Evolutionary conservation across 2,113 vertebrate genomes (phyloP), one percentile per base, ranked within the genome.

Genomic region (Microcebus murinus): DNA sequence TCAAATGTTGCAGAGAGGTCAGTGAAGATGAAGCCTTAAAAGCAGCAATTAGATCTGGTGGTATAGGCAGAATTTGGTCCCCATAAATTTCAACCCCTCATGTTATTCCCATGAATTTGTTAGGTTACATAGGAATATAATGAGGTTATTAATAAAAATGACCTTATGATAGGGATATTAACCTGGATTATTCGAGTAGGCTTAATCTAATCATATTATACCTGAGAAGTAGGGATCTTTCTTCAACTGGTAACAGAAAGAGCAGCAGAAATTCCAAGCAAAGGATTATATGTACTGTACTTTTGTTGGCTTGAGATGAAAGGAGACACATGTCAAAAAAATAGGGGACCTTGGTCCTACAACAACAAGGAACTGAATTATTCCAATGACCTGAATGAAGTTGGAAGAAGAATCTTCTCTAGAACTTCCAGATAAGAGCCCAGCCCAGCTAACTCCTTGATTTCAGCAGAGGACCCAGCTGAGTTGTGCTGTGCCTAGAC

Each of bases 121-220:
- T 91, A 95, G 63, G 57, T 73, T 63, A 50, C 7, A 10, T 65
- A 68, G 36, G 9, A 18, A 73, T 91, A 67, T 31, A 92, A 84
- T 65, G 65, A n/a, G 31, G 23, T 71, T 91, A 88, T 42, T 87
- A 77, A n/a, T 27, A 84, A 65, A 94, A 65, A 91, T 87, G 31
- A 59, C 10, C 36, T 84, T 79, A 50, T 25, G 76, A 83, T 63
- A 34, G 36, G 15, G 25, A 52, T 65, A 50, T 50, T 89, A 82
- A 68, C 61, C 45, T 83, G 17, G 15, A 50, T 93, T 86, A 59
- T 80, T 39, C 23, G 3, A 52, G 67, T 67, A 8, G 11, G 5
- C 15, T 34, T 94, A 80, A 87, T 94, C 42, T 65, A 65, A 79
- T 88, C 29, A 61, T 39, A 59, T 18, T 63, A 57, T 3, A 20